Evolutionary conservation across 2,888 invertebrate genomes (phyloP).

Genomic region (Platynereis dumerilii): DNA sequence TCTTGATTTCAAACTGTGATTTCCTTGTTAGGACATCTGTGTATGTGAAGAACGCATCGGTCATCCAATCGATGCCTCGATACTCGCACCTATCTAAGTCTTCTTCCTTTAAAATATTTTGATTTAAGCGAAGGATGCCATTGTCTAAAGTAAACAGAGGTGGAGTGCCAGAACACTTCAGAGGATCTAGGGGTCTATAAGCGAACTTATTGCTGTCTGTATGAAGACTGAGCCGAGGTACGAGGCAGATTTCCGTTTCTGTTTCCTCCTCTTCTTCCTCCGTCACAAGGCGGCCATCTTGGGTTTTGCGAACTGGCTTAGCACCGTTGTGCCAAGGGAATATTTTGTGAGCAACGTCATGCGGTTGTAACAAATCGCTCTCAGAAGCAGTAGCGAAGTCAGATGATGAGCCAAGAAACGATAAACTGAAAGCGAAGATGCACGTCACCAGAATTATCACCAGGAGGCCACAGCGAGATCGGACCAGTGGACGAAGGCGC

Average conservation of each 20-base stretch:
- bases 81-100: constrained; percentile 29
- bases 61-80: constrained; percentile 31
- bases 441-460: too few species aligned
- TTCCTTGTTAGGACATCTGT: constrained; percentile 12
- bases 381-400: too few species aligned
- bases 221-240: constrained; percentile 19
- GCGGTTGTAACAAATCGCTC: too few species aligned
- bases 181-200: constrained; percentile 3
- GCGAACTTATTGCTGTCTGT: constrained; percentile 21
- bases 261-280: constrained; percentile 3
- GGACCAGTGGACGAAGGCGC: too few species aligned
- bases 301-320: too few species aligned
- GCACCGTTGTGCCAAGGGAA: too few species aligned
- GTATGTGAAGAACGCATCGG: constrained; percentile 11
- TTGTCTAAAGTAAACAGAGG: constrained; percentile 42
- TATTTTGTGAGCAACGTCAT: too few species aligned
- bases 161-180: constrained; percentile 20
- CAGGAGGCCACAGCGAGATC: too few species aligned
- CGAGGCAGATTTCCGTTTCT: constrained; percentile 10
- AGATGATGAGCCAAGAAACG: too few species aligned
- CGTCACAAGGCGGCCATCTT: too few species aligned
- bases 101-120: constrained; percentile 31
- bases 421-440: too few species aligned
- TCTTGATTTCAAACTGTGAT: constrained; percentile 22
- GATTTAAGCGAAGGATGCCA: constrained; percentile 40